These are phyloP conservation scores for Pedicia rivosa DNA, from an alignment of 2,888 invertebrate genomes.

Conservation along the genomic window DNA sequence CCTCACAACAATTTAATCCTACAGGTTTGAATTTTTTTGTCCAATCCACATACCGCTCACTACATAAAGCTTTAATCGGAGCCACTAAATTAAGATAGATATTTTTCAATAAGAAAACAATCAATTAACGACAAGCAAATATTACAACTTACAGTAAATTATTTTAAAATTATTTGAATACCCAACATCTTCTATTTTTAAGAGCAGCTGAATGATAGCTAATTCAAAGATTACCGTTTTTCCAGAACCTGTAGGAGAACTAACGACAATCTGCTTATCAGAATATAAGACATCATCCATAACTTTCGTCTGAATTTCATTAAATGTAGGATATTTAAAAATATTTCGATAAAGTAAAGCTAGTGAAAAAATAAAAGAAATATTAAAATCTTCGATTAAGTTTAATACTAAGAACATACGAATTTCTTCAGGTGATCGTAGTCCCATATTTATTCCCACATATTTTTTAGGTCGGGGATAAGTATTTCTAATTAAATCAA, in stretches of 20 bases:
- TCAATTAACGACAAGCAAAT: not conserved
- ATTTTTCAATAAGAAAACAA: not conserved
- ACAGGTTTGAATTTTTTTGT: constrained; percentile 45
- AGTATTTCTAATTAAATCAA: not conserved
- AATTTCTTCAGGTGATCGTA: constrained; percentile 18
- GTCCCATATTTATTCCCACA: constrained; percentile 8
- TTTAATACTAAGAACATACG: constrained; percentile 15
- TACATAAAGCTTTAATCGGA: constrained; percentile 63
- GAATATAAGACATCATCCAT: constrained; percentile 50
- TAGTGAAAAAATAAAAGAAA: constrained; percentile 18
- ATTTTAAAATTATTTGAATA: constrained; percentile 41
- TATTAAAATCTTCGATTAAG: constrained; percentile 1
- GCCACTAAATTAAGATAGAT: constrained; percentile 39
- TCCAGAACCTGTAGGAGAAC: constrained; percentile 70
- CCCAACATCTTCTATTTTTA: constrained; percentile 32
- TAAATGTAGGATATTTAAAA: constrained; percentile 49
- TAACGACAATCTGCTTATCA: constrained; percentile 51
- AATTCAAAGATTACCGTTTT: constrained; percentile 74
- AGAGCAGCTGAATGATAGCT: constrained; percentile 50
- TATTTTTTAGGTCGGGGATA: constrained; percentile 3
- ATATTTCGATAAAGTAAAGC: constrained; percentile 37
- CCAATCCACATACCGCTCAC: constrained; percentile 58
- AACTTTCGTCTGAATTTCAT: constrained; percentile 53
- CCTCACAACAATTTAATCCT: constrained; percentile 46
- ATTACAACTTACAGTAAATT: constrained; percentile 46